Percentiles rank a stretch among this genome's conserved stretches.
phyloP scores from a whole-genome alignment of 2,113 vertebrate species.

The Psilopsiagon aymara region DNA sequence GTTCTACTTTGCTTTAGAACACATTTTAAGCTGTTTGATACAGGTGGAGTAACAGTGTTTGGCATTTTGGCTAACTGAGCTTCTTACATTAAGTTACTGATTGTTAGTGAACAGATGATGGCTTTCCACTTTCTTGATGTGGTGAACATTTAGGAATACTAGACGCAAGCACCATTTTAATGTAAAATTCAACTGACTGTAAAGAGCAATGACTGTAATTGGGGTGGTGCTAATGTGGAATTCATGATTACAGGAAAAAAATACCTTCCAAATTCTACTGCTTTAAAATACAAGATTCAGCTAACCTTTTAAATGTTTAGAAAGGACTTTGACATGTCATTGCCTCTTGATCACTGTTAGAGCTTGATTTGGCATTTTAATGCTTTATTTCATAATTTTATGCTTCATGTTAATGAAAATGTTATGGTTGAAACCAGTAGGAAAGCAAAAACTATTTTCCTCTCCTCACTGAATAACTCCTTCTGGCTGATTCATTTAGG shows the following conservation, averaged over 20 bases:
- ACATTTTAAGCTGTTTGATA: not conserved
- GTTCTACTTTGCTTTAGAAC: not conserved
- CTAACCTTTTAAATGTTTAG: not conserved
- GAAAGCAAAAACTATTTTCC: not conserved
- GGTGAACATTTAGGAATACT: not conserved
- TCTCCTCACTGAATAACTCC: not conserved
- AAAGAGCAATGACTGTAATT: not conserved
- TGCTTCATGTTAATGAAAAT: not conserved
- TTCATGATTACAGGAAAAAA: not conserved
- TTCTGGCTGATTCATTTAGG: not conserved
- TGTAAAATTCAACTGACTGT: not conserved
- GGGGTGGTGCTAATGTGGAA: not conserved
- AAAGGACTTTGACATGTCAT: not conserved
- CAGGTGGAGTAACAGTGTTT: not conserved
- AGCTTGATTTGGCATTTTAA: not conserved
- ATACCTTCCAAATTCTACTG: not conserved
- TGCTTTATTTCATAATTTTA: not conserved
- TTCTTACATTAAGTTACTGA: not conserved
- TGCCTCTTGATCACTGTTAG: not conserved
- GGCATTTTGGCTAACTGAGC: not conserved
- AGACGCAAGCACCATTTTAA: not conserved
- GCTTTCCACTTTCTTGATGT: not conserved
- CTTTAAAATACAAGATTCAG: not conserved
- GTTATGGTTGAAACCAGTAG: not conserved
- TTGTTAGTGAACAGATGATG: not conserved